A percentile compares a stretch with the other conserved stretches of the same genome.
phyloP scores from a whole-genome alignment of 2,113 vertebrate species.

The Acrocephalus kingi region DNA sequence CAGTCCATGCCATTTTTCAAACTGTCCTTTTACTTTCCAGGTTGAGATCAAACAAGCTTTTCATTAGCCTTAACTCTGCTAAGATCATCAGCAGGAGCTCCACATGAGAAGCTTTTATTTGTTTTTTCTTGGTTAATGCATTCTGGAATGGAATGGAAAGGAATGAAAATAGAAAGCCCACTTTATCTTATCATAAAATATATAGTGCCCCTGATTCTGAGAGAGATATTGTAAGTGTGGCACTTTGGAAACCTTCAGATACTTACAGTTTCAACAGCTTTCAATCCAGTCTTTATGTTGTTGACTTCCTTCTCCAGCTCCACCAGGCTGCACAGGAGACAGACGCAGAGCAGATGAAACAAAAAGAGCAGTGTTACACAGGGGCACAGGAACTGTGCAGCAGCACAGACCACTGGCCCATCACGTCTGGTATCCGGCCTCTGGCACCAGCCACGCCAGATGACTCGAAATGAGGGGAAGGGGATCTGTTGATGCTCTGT shows the following conservation, averaged over 20 bases:
- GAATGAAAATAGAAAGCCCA: constrained; percentile 26
- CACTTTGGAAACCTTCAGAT: constrained; percentile 8
- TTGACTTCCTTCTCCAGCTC: constrained; percentile 94
- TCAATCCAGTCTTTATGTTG: constrained; percentile 87
- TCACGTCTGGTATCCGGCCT: constrained; percentile 26
- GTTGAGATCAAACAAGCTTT: constrained; percentile 42
- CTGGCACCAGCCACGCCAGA: neutral
- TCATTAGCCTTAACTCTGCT: constrained; percentile 50
- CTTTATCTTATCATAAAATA: constrained; percentile 50
- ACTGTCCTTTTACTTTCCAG: constrained; percentile 15
- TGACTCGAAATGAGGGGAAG: neutral
- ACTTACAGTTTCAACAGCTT: constrained; percentile 92
- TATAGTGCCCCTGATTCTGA: constrained; percentile 15
- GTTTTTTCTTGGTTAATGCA: constrained; percentile 30
- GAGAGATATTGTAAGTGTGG: constrained; percentile 12
- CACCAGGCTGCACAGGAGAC: constrained; percentile 78
- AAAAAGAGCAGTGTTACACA: constrained; percentile 64
- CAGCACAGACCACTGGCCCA: constrained; percentile 3
- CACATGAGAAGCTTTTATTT: constrained; percentile 34
- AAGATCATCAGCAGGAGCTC: constrained; percentile 50
- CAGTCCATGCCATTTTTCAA: constrained; percentile 15
- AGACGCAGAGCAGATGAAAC: constrained; percentile 26
- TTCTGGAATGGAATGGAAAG: neutral
- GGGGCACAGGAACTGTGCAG: constrained; percentile 22
- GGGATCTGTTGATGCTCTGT: neutral